Conservation (phyloP, 1,140 invertebrate genomes). For the Orius insidiosus region DNA sequence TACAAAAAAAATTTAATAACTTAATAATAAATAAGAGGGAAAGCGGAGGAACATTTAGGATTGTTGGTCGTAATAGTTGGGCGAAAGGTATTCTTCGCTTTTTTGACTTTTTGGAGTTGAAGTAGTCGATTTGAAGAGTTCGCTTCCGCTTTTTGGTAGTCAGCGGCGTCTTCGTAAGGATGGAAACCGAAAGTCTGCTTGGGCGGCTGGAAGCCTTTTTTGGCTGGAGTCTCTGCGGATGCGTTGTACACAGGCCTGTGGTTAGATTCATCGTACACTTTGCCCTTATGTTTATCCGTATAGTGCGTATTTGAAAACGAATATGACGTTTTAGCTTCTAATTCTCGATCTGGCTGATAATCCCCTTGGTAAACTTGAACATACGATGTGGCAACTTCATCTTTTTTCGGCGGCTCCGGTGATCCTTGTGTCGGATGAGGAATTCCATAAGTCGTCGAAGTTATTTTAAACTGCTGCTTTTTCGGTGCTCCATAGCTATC, state of each 20-base stretch:
- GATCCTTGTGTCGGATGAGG: slow-evolving; percentile 5
- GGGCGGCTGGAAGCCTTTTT: slow-evolving; percentile 3
- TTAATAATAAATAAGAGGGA: neutral
- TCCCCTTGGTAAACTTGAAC: slow-evolving; percentile 4
- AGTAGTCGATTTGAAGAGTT: neutral
- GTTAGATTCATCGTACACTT: neutral
- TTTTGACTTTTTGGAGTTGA: neutral
- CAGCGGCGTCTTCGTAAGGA: slow-evolving; percentile 5
- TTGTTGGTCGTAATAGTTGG: slow-evolving; percentile 6
- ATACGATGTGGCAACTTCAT: neutral
- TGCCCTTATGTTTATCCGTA: neutral
- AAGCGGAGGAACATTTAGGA: neutral
- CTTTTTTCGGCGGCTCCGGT: slow-evolving; percentile 3
- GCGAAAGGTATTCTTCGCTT: slow-evolving; percentile 4
- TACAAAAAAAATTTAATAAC: no score
- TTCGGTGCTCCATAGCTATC: no score
- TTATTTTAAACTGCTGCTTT: no score
- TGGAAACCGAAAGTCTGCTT: slow-evolving; percentile 7
- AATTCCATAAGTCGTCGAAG: slow-evolving; percentile 5
- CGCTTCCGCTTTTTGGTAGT: neutral
- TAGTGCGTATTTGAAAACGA: neutral
- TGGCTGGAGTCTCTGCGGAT: neutral
- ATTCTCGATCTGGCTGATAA: neutral
- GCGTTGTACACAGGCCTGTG: neutral
- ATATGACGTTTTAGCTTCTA: slow-evolving; percentile 7